A percentile compares a stretch with the other conserved stretches of the same genome.
These are phyloP conservation scores for Tuta absoluta DNA, from an alignment of 2,888 invertebrate species.

Conservation along the genomic window DNA sequence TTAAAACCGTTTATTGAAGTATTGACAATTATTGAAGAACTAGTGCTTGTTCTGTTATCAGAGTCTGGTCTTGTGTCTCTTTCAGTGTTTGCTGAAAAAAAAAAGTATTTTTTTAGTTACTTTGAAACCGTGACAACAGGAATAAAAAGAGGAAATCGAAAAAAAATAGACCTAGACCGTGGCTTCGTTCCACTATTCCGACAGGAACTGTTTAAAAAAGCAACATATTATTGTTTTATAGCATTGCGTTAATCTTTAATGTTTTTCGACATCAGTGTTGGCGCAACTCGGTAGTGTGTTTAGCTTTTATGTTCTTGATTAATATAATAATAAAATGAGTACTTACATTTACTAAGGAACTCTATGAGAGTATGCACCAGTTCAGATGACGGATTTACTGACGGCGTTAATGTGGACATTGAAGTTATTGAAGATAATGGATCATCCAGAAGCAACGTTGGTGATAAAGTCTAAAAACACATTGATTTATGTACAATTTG, in stretches of 20 bases:
- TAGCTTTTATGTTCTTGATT: not conserved
- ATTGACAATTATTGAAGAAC: not conserved
- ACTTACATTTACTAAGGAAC: conserved; percentile 2
- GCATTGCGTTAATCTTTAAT: too few species aligned
- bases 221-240: too few species aligned
- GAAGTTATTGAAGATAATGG: not conserved
- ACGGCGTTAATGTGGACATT: not conserved
- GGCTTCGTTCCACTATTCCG: too few species aligned
- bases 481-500: not conserved
- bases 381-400: not conserved
- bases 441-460: not conserved
- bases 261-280: too few species aligned
- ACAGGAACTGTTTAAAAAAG: too few species aligned
- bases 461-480: conserved; percentile 3
- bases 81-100: conserved; percentile 6
- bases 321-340: not conserved
- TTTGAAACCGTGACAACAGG: too few species aligned
- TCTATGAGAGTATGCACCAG: not conserved
- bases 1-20: conserved; percentile 13
- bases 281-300: too few species aligned
- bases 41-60: conserved; percentile 5
- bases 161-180: too few species aligned
- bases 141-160: too few species aligned
- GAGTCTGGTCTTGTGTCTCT: not conserved
- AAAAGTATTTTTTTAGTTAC: not conserved